Conservation (phyloP, 2,797 vertebrate species). For the Tamandua tetradactyla region DNA sequence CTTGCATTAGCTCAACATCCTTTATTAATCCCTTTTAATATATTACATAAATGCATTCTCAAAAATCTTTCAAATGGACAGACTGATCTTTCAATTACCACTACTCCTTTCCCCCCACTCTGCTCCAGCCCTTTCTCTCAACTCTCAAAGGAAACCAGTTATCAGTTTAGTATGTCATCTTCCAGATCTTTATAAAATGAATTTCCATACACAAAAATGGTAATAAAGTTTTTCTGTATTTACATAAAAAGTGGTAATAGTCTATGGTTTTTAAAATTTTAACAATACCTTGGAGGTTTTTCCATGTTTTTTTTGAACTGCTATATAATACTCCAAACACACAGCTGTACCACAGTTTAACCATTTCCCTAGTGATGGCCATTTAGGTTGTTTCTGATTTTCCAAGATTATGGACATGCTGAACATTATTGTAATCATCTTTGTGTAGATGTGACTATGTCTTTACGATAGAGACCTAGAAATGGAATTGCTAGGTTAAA, state of each 20-base stretch:
- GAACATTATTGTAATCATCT: not conserved
- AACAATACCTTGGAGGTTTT: conserved; percentile 8
- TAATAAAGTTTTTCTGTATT: not conserved
- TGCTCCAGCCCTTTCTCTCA: not conserved
- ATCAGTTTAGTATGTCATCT: not conserved
- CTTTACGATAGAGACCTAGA: not conserved
- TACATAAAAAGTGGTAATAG: not conserved
- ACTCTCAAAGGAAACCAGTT: not conserved
- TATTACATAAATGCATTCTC: not conserved
- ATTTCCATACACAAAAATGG: not conserved
- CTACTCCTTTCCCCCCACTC: not conserved
- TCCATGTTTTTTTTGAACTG: conserved; percentile 50
- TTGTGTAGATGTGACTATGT: conserved; percentile 1
- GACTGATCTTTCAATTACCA: not conserved
- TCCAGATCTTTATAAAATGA: not conserved
- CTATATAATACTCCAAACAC: conserved; percentile 39
- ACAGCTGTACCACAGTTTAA: not conserved
- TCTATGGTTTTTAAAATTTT: not conserved
- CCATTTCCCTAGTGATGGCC: not conserved
- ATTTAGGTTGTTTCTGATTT: conserved; percentile 11
- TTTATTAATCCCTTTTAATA: not conserved
- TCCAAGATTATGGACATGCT: conserved; percentile 25
- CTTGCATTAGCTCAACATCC: not conserved
- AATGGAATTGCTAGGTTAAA: conserved; percentile 37
- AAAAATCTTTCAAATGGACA: not conserved